These are phyloP conservation scores for Microtus richardsoni DNA, from an alignment of 2,113 vertebrate genomes.

Conservation along the genomic window DNA sequence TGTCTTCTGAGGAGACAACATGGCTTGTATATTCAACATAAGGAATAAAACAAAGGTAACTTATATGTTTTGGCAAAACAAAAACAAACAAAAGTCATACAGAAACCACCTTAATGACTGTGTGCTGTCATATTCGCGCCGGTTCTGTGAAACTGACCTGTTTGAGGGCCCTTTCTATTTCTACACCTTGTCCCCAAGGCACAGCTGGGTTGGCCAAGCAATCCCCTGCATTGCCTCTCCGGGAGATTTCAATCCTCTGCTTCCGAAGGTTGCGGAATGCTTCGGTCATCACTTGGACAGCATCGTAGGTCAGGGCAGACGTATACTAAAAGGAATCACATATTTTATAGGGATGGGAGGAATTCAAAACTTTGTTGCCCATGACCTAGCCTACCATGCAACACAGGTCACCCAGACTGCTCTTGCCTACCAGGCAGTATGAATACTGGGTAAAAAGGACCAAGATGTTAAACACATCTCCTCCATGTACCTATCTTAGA, in stretches of 20 bases:
- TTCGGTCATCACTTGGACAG: slow-evolving; percentile 99
- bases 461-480: neutral
- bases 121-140: too few relatives aligned
- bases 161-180: slow-evolving; percentile 98
- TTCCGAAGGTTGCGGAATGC: slow-evolving; percentile 97
- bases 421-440: too few relatives aligned
- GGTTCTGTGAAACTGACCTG: slow-evolving; percentile 88
- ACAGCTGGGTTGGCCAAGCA: slow-evolving; percentile 98
- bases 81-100: neutral
- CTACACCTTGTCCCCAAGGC: slow-evolving; percentile 98
- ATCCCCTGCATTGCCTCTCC: slow-evolving; percentile 97
- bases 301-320: slow-evolving; percentile 97
- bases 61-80: neutral
- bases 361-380: neutral
- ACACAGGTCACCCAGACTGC: neutral
- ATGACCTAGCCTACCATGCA: too few relatives aligned
- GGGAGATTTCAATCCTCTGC: slow-evolving; percentile 96
- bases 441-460: too few relatives aligned
- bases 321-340: slow-evolving; percentile 92
- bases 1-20: neutral
- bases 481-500: neutral
- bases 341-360: slow-evolving; percentile 27
- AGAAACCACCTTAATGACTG: neutral
- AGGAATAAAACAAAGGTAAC: neutral
- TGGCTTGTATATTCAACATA: neutral